Conservation (phyloP, 2,797 vertebrate genomes). For the Peromyscus aztecus region DNA sequence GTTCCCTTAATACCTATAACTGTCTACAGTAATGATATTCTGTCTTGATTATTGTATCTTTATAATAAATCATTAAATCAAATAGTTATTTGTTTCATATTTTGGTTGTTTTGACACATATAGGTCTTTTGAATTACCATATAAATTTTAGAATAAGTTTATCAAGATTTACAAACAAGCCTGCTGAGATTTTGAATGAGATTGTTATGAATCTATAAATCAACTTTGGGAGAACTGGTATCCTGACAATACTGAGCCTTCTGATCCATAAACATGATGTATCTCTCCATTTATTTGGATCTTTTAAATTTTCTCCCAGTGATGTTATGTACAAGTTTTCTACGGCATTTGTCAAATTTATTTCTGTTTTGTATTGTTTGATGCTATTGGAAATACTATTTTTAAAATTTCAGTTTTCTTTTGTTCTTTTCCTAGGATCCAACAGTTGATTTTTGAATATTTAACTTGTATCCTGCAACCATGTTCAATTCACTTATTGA, state of each 20-base stretch:
- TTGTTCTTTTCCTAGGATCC: slow-evolving; percentile 31
- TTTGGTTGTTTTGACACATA: slow-evolving; percentile 31
- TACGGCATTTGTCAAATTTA: slow-evolving; percentile 26
- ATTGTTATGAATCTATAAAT: slow-evolving; percentile 28
- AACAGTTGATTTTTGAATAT: slow-evolving; percentile 34
- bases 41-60: slow-evolving; percentile 30
- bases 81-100: not conserved
- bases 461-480: slow-evolving; percentile 33
- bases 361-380: slow-evolving; percentile 53
- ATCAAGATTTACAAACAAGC: not conserved
- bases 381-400: slow-evolving; percentile 16
- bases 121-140: slow-evolving; percentile 40
- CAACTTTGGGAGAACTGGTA: slow-evolving; percentile 19
- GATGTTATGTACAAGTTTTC: not conserved
- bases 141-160: slow-evolving; percentile 17
- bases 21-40: not conserved
- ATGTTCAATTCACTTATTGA: slow-evolving; percentile 36
- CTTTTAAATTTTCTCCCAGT: slow-evolving; percentile 39
- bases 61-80: slow-evolving; percentile 46
- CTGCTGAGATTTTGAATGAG: slow-evolving; percentile 40
- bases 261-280: slow-evolving; percentile 50
- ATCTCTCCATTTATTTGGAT: slow-evolving; percentile 18
- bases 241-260: not conserved
- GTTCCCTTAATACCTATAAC: not conserved
- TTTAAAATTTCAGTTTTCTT: slow-evolving; percentile 34